phyloP scores from a whole-genome alignment of 2,113 vertebrate species.

The Myotis yumanensis region DNA sequence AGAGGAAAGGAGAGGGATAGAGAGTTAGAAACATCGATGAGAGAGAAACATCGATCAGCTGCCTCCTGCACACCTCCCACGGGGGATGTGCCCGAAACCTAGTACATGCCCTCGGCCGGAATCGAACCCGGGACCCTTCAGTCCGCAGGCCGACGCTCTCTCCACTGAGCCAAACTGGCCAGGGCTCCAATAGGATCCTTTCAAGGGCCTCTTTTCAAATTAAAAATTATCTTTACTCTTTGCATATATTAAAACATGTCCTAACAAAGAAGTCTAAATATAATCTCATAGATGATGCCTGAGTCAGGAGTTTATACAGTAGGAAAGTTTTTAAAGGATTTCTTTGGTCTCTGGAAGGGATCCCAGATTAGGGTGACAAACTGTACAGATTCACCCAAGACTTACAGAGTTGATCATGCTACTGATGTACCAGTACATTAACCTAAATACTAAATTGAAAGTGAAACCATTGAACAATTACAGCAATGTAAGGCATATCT shows the following conservation, averaged over 20 bases:
- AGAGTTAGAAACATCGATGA: too few species aligned
- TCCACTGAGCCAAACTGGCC: too few species aligned
- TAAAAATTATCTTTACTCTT: background rate
- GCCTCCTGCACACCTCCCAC: too few species aligned
- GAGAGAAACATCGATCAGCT: too few species aligned
- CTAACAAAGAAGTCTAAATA: constrained; percentile 42
- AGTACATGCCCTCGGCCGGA: too few species aligned
- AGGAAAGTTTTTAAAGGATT: constrained; percentile 7
- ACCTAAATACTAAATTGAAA: background rate
- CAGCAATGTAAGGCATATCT: background rate
- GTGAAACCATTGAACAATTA: background rate
- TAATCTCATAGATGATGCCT: background rate
- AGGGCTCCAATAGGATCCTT: background rate
- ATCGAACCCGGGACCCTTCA: too few species aligned
- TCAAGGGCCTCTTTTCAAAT: background rate
- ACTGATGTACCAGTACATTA: background rate
- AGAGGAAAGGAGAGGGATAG: too few species aligned
- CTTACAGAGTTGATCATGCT: background rate
- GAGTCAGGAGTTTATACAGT: background rate
- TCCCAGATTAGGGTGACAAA: background rate
- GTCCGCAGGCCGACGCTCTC: too few species aligned
- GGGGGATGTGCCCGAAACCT: too few species aligned
- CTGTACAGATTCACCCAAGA: background rate
- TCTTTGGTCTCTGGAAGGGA: background rate
- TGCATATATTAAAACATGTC: constrained; percentile 38